Base-by-base conservation (phyloP, 2,113 vertebrate species). In the Ptyas mucosa region DNA sequence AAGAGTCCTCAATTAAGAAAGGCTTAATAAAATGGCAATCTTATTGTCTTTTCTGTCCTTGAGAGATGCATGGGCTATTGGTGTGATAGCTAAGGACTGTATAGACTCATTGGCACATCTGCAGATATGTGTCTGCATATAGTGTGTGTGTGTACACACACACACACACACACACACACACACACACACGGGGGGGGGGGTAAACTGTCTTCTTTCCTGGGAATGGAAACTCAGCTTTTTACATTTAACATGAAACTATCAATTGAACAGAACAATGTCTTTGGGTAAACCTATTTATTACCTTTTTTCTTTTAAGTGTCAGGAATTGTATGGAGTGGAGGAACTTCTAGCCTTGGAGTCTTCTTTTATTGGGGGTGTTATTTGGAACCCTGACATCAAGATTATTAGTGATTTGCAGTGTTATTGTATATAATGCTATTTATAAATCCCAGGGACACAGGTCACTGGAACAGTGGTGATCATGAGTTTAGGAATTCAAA, bases 401-500 rank as follows among this genome's bases (percentile, higher is more conserved):
- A 96, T 97, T 96, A 97, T 95, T 75, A 94, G 91, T 97, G 94
- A 96, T 95, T 95, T 96, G 87, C 85, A 94, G 5, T 95, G 93
- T 93, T 97, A 93, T 93, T 96, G 95, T 95, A 43, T 96, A 94
- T 43, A 97, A 92, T 95, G 91, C 88, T 88, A 87, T 95, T 93
- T 95, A 34, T 91, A 94, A 96, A 97, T 97, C 96, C 97, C 96
- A 96, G 94, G 94, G 14, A 90, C 93, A 89, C 85, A 94, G 96
- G 94, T 97, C 96, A 93, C 87, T 95, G 95, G 95, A 57, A 94
- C 94, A 96, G 85, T 18, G 81, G 85, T 96, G 89, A 92, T 93
- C 93, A 96, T 94, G 94, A 55, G 96, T 97, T 95, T 94, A 95
- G 95, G 91, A 96, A 95, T 97, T 97, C 92, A 96, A 93, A 93